Base-by-base conservation (phyloP, 2,113 vertebrate species). In the Struthidea cinerea region DNA sequence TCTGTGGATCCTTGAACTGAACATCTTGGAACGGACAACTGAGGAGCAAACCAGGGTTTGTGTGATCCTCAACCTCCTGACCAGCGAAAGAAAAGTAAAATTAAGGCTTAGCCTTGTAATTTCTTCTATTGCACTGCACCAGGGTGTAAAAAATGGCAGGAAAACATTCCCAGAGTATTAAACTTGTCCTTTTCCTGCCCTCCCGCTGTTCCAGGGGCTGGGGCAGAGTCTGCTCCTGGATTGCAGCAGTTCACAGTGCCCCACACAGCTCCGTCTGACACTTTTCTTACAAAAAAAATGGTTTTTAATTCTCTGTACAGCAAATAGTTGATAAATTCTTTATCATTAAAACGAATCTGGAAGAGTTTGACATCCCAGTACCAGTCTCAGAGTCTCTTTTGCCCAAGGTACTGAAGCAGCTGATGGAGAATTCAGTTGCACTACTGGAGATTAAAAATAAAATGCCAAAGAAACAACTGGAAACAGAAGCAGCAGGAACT, bases 301-400 rank as follows among this genome's bases (percentile, higher is more conserved):
- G 3, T 5, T 61, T 89, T 87, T 82, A 95, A 94, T 91, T 84
- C 56, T 93, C 71, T 93, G 87, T 88, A 63, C 79, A 92, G 59
- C 52, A 91, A 77, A 32, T 10, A 42, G 16, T 41, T 44, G 71
- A 90, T 53, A 67, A 90, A 83, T 63, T 55, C 75, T 47, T 77
- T 67, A 16, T 75, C 68, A 42, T 42, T 83, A 57, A 61, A 89
- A 76, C 13, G 7, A 32, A 47, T 37, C 33, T 50, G 70, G 63
- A 41, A 10, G 53, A 78, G 18, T 41, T 67, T 32, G 53, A 23
- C 9, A 2, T 91, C 83, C 92, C 83, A 84, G 63, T 63, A n/a
- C 56, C 7, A 80, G 74, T 83, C 78, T 82, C 63, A 47, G 81
- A 61, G 81, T 82, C 49, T 82, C n/a, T 82, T 30, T 65, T 56